Conservation (phyloP, 1,140 invertebrate species). For the Procambarus clarkii region DNA sequence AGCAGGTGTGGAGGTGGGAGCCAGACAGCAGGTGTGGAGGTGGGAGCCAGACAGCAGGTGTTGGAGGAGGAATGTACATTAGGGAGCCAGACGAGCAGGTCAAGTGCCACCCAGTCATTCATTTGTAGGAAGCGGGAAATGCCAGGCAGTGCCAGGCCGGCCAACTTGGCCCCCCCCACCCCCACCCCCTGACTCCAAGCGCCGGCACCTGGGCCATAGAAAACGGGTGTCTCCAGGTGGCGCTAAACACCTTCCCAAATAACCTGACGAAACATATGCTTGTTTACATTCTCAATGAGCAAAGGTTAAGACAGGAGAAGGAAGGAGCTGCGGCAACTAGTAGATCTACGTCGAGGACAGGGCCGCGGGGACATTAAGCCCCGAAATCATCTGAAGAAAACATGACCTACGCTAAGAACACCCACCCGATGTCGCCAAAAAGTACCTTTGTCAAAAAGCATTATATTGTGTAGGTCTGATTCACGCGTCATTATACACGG, state of each 20-base stretch:
- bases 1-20: no score
- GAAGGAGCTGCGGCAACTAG: neutral
- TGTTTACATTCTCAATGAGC: no score
- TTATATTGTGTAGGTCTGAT: no score
- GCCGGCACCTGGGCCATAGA: no score
- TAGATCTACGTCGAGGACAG: neutral
- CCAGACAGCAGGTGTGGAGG: neutral
- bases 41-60: neutral
- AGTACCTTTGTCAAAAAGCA: no score
- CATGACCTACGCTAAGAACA: constrained; percentile 23
- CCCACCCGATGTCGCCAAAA: neutral
- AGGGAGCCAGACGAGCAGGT: neutral
- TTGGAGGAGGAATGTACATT: constrained; percentile 10
- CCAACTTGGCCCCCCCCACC: neutral
- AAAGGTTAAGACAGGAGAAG: neutral
- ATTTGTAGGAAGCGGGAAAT: constrained; percentile 8
- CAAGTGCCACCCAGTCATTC: constrained; percentile 32
- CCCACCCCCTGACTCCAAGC: no score
- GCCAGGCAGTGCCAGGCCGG: neutral
- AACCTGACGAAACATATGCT: no score
- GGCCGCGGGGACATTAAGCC: no score
- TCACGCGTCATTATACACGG: no score
- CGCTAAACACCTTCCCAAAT: no score
- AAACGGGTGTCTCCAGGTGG: no score
- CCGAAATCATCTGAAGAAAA: no score